Evolutionary conservation across 1,140 invertebrate genomes (phyloP).

Genomic region (Zaprionus inermis): DNA sequence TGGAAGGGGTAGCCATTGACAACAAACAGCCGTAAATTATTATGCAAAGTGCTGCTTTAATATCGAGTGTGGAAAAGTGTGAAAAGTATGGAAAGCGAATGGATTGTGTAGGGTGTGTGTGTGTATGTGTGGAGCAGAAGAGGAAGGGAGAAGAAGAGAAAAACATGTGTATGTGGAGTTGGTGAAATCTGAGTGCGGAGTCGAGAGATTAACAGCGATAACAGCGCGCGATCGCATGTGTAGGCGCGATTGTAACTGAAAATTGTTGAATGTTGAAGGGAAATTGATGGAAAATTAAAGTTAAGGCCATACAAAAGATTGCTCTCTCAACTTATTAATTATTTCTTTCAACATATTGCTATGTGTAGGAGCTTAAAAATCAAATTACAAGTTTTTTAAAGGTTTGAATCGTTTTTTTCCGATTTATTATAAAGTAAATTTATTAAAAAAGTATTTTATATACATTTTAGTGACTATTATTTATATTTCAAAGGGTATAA

Average conservation of each 20-base stretch:
- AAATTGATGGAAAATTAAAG: conserved; percentile 5
- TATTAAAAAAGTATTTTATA: neutral
- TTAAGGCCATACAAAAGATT: neutral
- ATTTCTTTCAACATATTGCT: no score
- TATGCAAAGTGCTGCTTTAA: conserved; percentile 41
- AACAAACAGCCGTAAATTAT: conserved; percentile 42
- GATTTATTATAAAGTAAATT: no score
- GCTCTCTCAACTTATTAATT: no score
- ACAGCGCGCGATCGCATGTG: neutral
- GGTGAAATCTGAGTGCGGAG: conserved; percentile 31
- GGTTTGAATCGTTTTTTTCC: no score
- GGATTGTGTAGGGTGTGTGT: conserved; percentile 13
- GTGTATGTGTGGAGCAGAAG: no score
- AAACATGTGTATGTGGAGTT: conserved; percentile 19
- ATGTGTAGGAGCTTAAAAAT: no score
- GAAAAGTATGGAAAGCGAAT: conserved; percentile 30
- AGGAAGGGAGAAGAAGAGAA: neutral
- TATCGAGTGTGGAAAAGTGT: conserved; percentile 42
- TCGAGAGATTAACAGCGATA: conserved; percentile 33
- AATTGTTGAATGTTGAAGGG: conserved; percentile 7
- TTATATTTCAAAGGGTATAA: no score
- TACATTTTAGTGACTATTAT: no score
- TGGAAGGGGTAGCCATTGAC: conserved; percentile 10
- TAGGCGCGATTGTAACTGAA: no score
- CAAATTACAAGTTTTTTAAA: no score